These are phyloP conservation scores for Rhyacichthys aspro DNA, from an alignment of 2,797 vertebrate genomes.

Conservation along the genomic window DNA sequence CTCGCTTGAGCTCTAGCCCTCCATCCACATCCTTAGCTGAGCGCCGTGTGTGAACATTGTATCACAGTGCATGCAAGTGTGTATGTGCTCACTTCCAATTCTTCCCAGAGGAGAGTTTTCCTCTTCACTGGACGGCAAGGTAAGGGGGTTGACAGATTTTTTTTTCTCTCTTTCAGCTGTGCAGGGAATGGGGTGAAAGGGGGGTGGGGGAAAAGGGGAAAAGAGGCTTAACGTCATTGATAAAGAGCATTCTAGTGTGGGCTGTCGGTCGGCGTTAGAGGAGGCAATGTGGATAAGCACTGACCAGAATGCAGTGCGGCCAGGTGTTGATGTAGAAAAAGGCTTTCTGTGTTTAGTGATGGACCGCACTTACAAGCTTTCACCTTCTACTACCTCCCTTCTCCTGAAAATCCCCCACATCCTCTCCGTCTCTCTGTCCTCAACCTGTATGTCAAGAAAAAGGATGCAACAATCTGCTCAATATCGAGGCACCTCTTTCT, in stretches of 20 bases:
- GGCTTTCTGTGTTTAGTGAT: slow-evolving; percentile 51
- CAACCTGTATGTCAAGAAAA: slow-evolving; percentile 34
- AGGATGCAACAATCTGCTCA: slow-evolving; percentile 20
- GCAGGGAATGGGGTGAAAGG: slow-evolving; percentile 35
- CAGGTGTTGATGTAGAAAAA: slow-evolving; percentile 65
- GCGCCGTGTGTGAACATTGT: slow-evolving; percentile 42
- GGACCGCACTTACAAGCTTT: slow-evolving; percentile 60
- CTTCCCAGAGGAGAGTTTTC: slow-evolving; percentile 77
- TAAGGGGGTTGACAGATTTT: slow-evolving; percentile 65
- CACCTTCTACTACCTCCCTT: slow-evolving; percentile 62
- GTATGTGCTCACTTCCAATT: slow-evolving; percentile 70
- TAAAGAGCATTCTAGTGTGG: slow-evolving; percentile 63
- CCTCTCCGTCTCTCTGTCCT: slow-evolving; percentile 30
- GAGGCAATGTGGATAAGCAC: slow-evolving; percentile 54
- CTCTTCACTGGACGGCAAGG: slow-evolving; percentile 77
- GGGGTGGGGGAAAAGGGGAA: slow-evolving; percentile 24
- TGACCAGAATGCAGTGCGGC: slow-evolving; percentile 62
- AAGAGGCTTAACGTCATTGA: slow-evolving; percentile 75
- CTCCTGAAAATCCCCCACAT: slow-evolving; percentile 42
- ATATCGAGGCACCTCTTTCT: slow-evolving; percentile 10
- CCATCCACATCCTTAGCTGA: slow-evolving; percentile 26
- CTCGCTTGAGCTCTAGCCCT: slow-evolving; percentile 76
- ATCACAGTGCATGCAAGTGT: slow-evolving; percentile 56
- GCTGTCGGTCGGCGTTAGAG: slow-evolving; percentile 52
- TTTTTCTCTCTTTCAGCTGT: slow-evolving; percentile 25